Evolutionary conservation across 2,888 invertebrate species (phyloP), one percentile per base, ranked within the genome.

Genomic region (Serripes groenlandicus): DNA sequence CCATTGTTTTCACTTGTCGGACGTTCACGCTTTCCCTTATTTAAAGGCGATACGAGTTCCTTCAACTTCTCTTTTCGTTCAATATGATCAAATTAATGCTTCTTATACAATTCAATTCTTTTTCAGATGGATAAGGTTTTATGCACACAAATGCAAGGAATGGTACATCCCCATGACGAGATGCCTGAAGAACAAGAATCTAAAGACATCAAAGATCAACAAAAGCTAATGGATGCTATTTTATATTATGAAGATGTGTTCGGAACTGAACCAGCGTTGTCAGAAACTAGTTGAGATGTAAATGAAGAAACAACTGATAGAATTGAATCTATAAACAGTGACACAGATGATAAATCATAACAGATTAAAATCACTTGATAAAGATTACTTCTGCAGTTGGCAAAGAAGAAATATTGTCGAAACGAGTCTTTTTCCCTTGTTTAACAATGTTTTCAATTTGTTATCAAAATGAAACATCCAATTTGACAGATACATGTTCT

Each of bases 151-250:
- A 9, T 66, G 0, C 23, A 42, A 7, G 66, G 66, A 26, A 66
- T 42, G 15, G 66, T 66, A 42, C 66, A 66, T 66, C 66, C 66
- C 1, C 28, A 26, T 37, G 66, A 42, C 42, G 66, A 26, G 21
- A 42, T 26, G 4, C 42, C n/a, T 42, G 28, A 42, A 11, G 42
- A 23, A 15, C 18, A 0, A 18, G 42, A 37, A 0, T 15, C 42
- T 9, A 11, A 23, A 1, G 66, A 42, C 37, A 37, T 42, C n/a
- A n/a, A 18, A 32, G n/a, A 34, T 18, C 42, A 26, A 11, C n/a
- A 23, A 23, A 56, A 56, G 11, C 11, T 26, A 1, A 23, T 23
- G 1, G 23, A n/a, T 1, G 11, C 23, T 23, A 26, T 56, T n/a
- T 15, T n/a, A 1, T 66, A 26, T 42, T 66, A 66, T 42, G 42